These are phyloP conservation scores for Catostylus mosaicus DNA, from an alignment of 30 jellyfish, hydroid and myxozoan genomes.

Conservation along the genomic window DNA sequence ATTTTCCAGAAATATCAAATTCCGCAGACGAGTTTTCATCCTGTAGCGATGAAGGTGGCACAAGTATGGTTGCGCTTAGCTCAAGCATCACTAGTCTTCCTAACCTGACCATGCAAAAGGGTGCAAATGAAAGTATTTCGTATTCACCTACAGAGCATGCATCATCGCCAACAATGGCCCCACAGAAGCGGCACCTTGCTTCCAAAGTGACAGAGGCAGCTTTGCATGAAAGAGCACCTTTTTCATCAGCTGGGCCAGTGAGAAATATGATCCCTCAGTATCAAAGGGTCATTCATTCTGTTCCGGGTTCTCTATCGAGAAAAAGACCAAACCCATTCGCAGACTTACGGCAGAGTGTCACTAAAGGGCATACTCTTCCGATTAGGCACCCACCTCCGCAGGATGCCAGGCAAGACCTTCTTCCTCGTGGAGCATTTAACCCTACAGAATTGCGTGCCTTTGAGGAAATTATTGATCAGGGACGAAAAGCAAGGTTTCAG, in stretches of 20 bases:
- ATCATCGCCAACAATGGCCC: slow-evolving; percentile 32
- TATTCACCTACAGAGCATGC: slow-evolving; percentile 6
- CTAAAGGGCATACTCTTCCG: neutral
- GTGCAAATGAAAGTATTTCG: slow-evolving; percentile 2
- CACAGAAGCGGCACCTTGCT: slow-evolving; percentile 20
- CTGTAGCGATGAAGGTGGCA: slow-evolving; percentile 49
- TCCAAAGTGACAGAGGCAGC: slow-evolving; percentile 13
- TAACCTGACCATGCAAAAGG: neutral
- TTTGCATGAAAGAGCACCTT: neutral
- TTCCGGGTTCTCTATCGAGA: slow-evolving; percentile 24
- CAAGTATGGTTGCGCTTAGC: slow-evolving; percentile 27
- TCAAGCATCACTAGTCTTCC: slow-evolving; percentile 20
- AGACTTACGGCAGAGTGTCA: slow-evolving; percentile 3
- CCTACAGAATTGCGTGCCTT: slow-evolving; percentile 29
- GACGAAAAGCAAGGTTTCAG: slow-evolving; percentile 35
- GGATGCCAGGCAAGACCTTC: slow-evolving; percentile 12
- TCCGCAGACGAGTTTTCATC: slow-evolving; percentile 55
- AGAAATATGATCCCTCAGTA: slow-evolving; percentile 9
- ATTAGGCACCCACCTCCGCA: slow-evolving; percentile 18
- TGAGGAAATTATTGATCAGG: slow-evolving; percentile 37
- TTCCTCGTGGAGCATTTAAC: slow-evolving; percentile 9
- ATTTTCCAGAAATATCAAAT: slow-evolving; percentile 42
- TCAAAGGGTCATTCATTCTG: slow-evolving; percentile 29
- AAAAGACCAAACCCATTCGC: slow-evolving; percentile 27
- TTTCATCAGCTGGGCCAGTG: slow-evolving; percentile 12